These are phyloP conservation scores for Nannoperca obscura DNA, from an alignment of 2,797 vertebrate genomes.

Conservation along the genomic window DNA sequence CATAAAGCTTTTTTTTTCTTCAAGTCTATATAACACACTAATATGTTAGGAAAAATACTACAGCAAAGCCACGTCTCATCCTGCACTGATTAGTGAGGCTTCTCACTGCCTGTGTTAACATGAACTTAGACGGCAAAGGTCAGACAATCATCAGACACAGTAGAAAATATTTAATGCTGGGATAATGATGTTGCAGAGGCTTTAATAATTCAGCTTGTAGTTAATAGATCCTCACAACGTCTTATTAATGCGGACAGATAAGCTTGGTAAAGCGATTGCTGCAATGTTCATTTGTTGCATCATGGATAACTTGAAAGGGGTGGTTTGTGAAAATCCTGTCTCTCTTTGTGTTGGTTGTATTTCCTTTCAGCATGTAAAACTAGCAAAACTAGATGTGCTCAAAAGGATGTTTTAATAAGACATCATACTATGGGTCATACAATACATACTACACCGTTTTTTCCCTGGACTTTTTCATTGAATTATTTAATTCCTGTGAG, in stretches of 20 bases:
- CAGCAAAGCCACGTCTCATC: too few relatives aligned
- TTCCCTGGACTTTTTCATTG: neutral
- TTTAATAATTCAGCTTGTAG: constrained; percentile 59
- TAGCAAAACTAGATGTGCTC: neutral
- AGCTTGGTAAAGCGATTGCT: constrained; percentile 24
- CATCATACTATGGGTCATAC: neutral
- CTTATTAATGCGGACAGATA: constrained; percentile 34
- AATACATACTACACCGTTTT: neutral
- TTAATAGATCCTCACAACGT: constrained; percentile 25
- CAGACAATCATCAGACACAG: constrained; percentile 31
- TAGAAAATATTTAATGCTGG: constrained; percentile 27
- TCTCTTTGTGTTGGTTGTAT: neutral
- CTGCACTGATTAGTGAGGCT: neutral
- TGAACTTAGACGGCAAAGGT: constrained; percentile 33
- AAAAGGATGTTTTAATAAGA: constrained; percentile 1
- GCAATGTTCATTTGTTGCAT: constrained; percentile 36
- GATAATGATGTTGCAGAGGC: constrained; percentile 46
- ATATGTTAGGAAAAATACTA: neutral
- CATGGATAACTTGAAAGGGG: constrained; percentile 5
- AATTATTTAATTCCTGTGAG: neutral
- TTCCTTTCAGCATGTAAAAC: neutral
- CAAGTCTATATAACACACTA: neutral
- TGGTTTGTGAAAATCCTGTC: neutral
- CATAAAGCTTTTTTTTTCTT: neutral
- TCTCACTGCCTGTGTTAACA: neutral